A percentile compares a stretch with the other conserved stretches of the same genome.
phyloP scores from a whole-genome alignment of 2,888 invertebrate genomes.

The Heterodera filipjevi region DNA sequence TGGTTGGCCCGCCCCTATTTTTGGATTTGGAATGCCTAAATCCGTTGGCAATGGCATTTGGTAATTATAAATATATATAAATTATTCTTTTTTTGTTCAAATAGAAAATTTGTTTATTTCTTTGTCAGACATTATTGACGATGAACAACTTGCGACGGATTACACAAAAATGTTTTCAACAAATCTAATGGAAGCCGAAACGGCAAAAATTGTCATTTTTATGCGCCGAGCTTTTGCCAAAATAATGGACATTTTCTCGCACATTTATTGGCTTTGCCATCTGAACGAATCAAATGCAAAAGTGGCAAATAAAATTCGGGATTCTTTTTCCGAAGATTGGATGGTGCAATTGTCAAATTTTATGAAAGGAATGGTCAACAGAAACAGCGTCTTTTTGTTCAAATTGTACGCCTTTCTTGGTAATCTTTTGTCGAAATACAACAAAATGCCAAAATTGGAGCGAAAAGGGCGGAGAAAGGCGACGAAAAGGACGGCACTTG shows the following conservation, averaged over 20 bases:
- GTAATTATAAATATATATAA: neutral
- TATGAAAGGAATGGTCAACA: neutral
- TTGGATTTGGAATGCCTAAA: neutral
- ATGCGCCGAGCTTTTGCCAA: neutral
- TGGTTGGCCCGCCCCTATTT: neutral
- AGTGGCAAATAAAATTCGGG: neutral
- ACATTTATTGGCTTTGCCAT: neutral
- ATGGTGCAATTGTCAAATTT: neutral
- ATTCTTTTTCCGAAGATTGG: neutral
- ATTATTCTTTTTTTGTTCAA: neutral
- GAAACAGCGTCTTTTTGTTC: neutral
- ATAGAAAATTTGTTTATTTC: neutral
- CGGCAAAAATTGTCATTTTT: neutral
- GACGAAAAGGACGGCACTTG: neutral
- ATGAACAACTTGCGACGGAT: neutral
- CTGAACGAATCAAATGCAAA: neutral
- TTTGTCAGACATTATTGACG: neutral
- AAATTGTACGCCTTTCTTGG: neutral
- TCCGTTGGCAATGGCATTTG: conserved; percentile 8
- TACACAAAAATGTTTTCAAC: conserved; percentile 7
- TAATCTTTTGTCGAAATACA: neutral
- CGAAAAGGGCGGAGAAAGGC: neutral
- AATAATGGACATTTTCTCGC: neutral
- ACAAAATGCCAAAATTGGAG: neutral
- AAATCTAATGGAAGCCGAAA: neutral